Percentiles rank a stretch among this genome's conserved stretches.
Evolutionary conservation across 2,888 invertebrate genomes (phyloP).

Genomic region (Ormia ochracea): DNA sequence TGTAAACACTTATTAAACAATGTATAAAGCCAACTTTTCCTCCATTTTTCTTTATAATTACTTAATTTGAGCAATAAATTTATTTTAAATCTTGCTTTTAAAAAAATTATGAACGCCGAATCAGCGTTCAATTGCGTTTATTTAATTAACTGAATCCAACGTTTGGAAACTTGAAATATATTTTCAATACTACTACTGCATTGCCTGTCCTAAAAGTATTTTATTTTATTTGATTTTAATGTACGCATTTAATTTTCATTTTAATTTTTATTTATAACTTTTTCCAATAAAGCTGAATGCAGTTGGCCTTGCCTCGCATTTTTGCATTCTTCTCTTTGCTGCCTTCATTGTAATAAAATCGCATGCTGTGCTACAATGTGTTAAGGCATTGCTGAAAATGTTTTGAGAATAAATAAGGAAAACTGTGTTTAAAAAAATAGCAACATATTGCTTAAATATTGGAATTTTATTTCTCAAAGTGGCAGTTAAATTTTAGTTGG

Average conservation of each 20-base stretch:
- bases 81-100: too few species aligned
- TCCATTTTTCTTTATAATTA: too few species aligned
- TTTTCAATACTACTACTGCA: neutral
- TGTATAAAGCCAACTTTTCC: too few species aligned
- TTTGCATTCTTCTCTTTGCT: slow-evolving; percentile 18
- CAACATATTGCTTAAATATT: neutral
- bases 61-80: too few species aligned
- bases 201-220: slow-evolving; percentile 2
- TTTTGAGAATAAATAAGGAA: slow-evolving; percentile 9
- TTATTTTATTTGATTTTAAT: slow-evolving; percentile 5
- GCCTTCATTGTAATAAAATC: slow-evolving; percentile 49
- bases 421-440: neutral
- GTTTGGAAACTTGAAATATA: slow-evolving; percentile 10
- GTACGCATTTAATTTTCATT: neutral
- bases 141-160: slow-evolving; percentile 26
- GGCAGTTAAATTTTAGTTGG: neutral
- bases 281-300: slow-evolving; percentile 45
- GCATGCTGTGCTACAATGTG: slow-evolving; percentile 26
- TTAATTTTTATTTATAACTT: slow-evolving; percentile 3
- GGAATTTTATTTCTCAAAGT: neutral
- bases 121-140: too few species aligned
- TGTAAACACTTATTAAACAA: too few species aligned
- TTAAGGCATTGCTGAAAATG: neutral
- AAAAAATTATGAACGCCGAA: too few species aligned
- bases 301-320: slow-evolving; percentile 58